Base-by-base conservation (phyloP, 1,140 invertebrate genomes). In the Metaphire vulgaris region DNA sequence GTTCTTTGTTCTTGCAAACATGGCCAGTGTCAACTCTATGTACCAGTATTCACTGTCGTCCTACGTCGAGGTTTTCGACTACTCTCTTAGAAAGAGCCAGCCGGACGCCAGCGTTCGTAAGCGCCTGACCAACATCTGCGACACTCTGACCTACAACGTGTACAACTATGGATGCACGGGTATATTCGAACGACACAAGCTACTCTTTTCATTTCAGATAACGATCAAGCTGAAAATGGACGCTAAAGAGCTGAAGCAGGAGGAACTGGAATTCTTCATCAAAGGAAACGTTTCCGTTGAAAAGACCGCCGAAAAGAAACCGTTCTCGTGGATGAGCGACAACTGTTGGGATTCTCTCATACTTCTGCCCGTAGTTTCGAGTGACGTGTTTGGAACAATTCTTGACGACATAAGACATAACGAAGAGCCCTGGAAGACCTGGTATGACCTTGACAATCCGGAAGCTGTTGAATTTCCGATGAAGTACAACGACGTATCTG, bases 131-230 rank as follows among this genome's bases (percentile, higher is more conserved):
- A 96, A 95, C 80, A 94, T 96, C 16, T 93, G 94, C 74, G 89
- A 90, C 30, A 92, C 90, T 68, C 84, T 96, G 28, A 95, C 93
- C 0, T 91, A 91, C 81, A 93, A 92, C 81, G 90, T 96, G 0
- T 96, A 96, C 80, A 90, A 92, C 81, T 96, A 93, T 81, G 93
- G 93, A 0, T 96, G 93, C 79, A 94, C 92, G 41, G 93, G 91
- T 89, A 93, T 96, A 76, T 96, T 96, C 83, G 93, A 96, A 83
- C 90, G 90, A 72, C 93, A 97, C 85, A 96, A 96, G 83, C 83
- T 96, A 33, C 85, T 96, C 16, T 95, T 91, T 84, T 95, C 94
- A 0, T 93, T 96, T 84, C 92, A 94, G 90, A 94, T 96, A 83
- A 91, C 92, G 69, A 90, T 91, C 1, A 93, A 92, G 83, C 85